phyloP scores from a whole-genome alignment of 2,797 vertebrate genomes.

The Bucorvus abyssinicus region DNA sequence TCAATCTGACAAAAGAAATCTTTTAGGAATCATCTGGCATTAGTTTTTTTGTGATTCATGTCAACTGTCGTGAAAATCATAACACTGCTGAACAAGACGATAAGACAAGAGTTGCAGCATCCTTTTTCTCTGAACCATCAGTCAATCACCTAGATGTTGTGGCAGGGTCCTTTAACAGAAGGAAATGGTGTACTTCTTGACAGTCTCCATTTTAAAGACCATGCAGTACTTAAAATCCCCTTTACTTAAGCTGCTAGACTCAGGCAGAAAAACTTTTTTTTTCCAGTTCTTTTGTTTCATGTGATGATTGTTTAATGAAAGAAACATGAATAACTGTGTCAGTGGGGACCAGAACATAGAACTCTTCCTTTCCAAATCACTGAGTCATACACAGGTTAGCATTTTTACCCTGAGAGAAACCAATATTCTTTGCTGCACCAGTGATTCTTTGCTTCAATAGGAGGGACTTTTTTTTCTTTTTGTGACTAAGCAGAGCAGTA shows the following conservation, averaged over 20 bases:
- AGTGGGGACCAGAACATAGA: background rate
- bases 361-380: background rate
- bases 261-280: background rate
- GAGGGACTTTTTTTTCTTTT: background rate
- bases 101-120: background rate
- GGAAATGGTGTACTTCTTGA: background rate
- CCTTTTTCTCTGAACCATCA: background rate
- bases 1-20: background rate
- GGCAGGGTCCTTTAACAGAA: background rate
- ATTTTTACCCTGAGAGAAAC: background rate
- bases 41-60: background rate
- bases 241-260: background rate
- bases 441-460: background rate
- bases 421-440: background rate
- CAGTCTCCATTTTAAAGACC: background rate
- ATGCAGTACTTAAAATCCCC: background rate
- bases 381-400: background rate
- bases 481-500: background rate
- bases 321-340: background rate
- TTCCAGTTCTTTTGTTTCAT: background rate
- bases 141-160: background rate
- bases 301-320: background rate
- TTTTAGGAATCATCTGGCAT: background rate
- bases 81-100: background rate
- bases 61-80: background rate